phyloP scores from a whole-genome alignment of 2,797 vertebrate genomes.

The Cossypha polioptera region DNA sequence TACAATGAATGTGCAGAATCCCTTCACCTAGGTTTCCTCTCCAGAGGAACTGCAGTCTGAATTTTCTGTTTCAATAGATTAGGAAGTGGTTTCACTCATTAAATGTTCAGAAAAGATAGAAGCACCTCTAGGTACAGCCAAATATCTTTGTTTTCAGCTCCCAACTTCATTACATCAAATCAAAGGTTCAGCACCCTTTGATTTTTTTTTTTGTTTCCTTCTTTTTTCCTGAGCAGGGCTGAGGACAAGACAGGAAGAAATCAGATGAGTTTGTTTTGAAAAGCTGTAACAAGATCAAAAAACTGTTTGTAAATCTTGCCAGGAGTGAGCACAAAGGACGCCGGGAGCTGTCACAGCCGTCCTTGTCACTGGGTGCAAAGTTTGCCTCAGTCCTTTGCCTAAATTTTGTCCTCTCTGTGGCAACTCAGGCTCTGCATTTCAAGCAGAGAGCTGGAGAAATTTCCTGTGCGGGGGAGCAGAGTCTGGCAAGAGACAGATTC shows the following conservation, averaged over 20 bases:
- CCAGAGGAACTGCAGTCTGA: background rate
- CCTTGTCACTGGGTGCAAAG: background rate
- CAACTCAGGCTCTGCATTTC: background rate
- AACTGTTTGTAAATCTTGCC: background rate
- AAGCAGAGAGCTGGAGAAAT: background rate
- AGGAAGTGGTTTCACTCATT: background rate
- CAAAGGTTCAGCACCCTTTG: background rate
- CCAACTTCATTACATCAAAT: background rate
- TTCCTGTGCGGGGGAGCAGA: rapidly evolving
- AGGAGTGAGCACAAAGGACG: background rate
- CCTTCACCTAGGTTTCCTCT: background rate
- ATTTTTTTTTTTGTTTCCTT: background rate
- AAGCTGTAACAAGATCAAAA: background rate
- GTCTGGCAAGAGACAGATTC: background rate
- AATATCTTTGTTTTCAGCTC: background rate
- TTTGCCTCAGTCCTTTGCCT: background rate
- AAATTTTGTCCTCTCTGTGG: background rate
- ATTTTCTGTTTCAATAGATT: background rate
- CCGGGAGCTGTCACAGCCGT: rapidly evolving
- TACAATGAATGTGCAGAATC: background rate
- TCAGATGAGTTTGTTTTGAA: background rate
- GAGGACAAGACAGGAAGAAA: background rate
- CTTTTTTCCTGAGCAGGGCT: background rate
- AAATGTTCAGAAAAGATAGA: background rate
- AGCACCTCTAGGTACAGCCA: background rate